phyloP scores from a whole-genome alignment of 2,797 vertebrate species.

The Catamblyrhynchus diadema region DNA sequence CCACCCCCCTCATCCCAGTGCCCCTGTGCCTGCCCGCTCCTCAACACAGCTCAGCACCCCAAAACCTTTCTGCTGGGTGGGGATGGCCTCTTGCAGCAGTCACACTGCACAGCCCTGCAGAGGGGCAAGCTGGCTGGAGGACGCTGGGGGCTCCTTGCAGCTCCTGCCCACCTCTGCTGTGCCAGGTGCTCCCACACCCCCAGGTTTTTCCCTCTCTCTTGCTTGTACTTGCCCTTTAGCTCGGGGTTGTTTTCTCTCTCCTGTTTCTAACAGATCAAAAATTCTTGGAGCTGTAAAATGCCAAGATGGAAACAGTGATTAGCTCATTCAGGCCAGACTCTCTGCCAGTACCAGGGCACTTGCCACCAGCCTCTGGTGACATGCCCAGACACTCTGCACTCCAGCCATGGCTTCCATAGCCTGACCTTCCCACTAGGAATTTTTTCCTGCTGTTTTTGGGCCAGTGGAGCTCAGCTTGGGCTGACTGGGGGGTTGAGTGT shows the following conservation, averaged over 20 bases:
- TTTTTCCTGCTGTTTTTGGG: neutral
- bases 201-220: neutral
- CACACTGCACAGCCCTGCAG: slow-evolving; percentile 51
- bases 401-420: neutral
- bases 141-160: fast-evolving
- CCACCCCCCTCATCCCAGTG: slow-evolving; percentile 63
- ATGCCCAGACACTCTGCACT: neutral
- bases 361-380: neutral
- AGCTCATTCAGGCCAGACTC: neutral
- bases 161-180: neutral
- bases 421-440: neutral
- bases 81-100: slow-evolving; percentile 67
- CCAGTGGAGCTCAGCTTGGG: fast-evolving
- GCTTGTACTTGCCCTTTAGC: neutral
- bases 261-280: neutral
- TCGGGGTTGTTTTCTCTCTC: neutral
- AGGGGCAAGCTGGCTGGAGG: neutral
- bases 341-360: neutral
- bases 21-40: slow-evolving; percentile 37
- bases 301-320: neutral
- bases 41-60: slow-evolving; percentile 61
- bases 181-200: fast-evolving
- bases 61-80: slow-evolving; percentile 63
- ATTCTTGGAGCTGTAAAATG: neutral
- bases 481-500: fast-evolving